Evolutionary conservation across 2,888 invertebrate species (phyloP), one percentile per base, ranked within the genome.

Genomic region (Pheosia tremula): DNA sequence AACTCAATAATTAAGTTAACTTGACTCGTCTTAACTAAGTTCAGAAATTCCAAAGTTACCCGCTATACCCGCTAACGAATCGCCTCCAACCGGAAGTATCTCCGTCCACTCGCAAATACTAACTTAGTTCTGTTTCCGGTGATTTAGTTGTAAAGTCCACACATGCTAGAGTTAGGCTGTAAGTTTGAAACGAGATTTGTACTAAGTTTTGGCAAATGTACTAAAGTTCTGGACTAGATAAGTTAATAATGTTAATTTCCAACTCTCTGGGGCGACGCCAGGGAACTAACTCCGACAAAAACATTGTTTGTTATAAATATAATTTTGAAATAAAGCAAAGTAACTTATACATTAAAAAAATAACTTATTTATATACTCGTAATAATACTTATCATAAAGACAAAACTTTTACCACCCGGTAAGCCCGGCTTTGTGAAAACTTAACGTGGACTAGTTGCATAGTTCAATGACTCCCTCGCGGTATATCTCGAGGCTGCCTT

Each of bases 51-150:
- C 47, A 47, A 47, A 47, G 47, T 47, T 47, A 47, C 47, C 47
- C 50, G 24, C 53, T 53, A 53, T 47, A 47, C n/a, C 47, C 50
- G 24, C 53, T 53, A 53, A 53, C 53, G 53, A 53, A 53, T 37
- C 53, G 53, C 53, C 37, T 53, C 38, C 11, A 53, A 53, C 53
- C 53, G 53, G 37, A 53, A 53, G 37, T 53, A 53, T 53, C 53
- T 53, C 53, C 36, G 53, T 37, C 53, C 37, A 37, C 53, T 37
- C 10, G 37, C 53, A 53, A 53, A 53, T 37, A 53, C 53, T 2
- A 37, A 53, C 37, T 53, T 37, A 37, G 37, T 53, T 53, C 37
- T 2, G 53, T 37, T 53, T 53, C 37, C 37, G 53, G 53, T 53
- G 53, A 53, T 37, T 53, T 37, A 53, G 53, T 37, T 53, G 37